Conservation (phyloP, 2,113 vertebrate species). For the Alces alces region DNA sequence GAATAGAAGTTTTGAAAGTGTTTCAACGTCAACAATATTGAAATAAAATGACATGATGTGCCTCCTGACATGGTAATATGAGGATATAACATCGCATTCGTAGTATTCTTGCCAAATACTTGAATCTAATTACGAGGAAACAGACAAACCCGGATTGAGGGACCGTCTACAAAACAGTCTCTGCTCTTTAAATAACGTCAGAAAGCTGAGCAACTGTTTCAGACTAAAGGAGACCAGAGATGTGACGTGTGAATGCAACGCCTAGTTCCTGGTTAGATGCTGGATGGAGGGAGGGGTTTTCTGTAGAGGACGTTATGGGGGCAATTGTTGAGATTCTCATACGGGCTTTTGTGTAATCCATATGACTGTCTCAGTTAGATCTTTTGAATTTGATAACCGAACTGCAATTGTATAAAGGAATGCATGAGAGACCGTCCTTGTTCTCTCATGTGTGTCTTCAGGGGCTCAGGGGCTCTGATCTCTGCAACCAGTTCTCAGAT, state of each 20-base stretch:
- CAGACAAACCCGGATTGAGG: background rate
- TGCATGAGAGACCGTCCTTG: background rate
- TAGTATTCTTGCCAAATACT: background rate
- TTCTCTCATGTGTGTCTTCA: background rate
- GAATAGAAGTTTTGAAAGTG: background rate
- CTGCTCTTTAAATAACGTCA: background rate
- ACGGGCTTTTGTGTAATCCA: background rate
- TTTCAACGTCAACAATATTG: background rate
- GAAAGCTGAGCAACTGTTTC: background rate
- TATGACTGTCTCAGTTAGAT: background rate
- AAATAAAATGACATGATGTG: background rate
- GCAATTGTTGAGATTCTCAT: background rate
- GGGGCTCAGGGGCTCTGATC: background rate
- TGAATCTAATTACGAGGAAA: background rate
- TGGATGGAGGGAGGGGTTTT: background rate
- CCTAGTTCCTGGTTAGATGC: background rate
- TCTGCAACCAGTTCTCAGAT: background rate
- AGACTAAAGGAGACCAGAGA: background rate
- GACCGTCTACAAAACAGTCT: background rate
- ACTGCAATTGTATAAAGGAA: background rate
- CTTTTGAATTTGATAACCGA: background rate
- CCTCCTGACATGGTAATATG: background rate
- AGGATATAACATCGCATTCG: background rate
- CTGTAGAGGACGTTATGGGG: background rate
- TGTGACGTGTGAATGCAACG: accelerated